Percentiles rank a stretch among this genome's conserved stretches.
Evolutionary conservation across 2,113 vertebrate genomes (phyloP).

Genomic region (Paramormyrops kingsleyae): DNA sequence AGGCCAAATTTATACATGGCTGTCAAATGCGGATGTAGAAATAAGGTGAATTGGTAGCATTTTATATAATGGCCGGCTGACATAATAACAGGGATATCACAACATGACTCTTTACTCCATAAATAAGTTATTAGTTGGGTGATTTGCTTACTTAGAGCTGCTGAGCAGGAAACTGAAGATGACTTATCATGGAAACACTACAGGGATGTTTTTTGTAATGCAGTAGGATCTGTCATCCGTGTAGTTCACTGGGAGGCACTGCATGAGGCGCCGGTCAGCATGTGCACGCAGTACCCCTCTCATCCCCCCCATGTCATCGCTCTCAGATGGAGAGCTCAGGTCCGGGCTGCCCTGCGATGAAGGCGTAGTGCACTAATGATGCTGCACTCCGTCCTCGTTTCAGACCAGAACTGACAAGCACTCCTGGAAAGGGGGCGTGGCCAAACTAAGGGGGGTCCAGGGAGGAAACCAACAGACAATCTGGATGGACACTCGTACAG

Average conservation of each 20-base stretch:
- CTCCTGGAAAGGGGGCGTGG: neutral
- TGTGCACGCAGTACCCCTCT: neutral
- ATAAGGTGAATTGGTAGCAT: neutral
- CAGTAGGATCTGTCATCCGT: neutral
- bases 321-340: neutral
- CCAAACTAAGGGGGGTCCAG: neutral
- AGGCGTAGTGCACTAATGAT: neutral
- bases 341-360: neutral
- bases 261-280: neutral
- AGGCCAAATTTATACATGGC: conserved; percentile 3
- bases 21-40: neutral
- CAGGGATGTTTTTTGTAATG: neutral
- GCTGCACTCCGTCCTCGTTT: neutral
- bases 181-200: neutral
- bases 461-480: neutral
- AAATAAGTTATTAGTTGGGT: neutral
- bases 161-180: neutral
- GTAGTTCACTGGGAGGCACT: neutral
- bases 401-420: neutral
- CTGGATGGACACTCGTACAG: too few relatives aligned
- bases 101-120: neutral
- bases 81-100: neutral
- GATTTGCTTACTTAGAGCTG: neutral
- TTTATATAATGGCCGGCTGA: neutral
- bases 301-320: neutral